Percentiles rank a stretch among this genome's conserved stretches.
Conservation (phyloP, 2,113 vertebrate genomes). For the Falco punctatus region DNA sequence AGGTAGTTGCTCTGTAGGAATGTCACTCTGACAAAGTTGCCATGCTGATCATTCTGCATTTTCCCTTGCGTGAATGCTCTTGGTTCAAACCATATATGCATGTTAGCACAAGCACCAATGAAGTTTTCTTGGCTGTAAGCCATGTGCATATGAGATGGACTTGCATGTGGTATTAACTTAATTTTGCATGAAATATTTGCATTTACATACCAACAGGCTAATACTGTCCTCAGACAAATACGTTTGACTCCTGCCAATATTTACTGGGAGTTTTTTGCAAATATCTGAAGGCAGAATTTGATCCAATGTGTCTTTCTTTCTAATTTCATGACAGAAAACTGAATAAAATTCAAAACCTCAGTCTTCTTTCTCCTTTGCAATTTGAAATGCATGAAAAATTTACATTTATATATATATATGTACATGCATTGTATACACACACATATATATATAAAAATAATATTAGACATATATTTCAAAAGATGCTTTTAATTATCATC, state of each 20-base stretch:
- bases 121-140: conserved; percentile 63
- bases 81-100: conserved; percentile 73
- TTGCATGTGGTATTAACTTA: conserved; percentile 78
- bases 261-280: neutral
- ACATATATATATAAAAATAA: neutral
- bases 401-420: conserved; percentile 24
- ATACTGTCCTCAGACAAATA: conserved; percentile 14
- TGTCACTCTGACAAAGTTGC: conserved; percentile 58
- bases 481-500: neutral
- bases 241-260: conserved; percentile 12
- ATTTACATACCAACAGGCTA: conserved; percentile 57
- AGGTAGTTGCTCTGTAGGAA: conserved; percentile 73
- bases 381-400: conserved; percentile 22
- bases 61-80: conserved; percentile 72
- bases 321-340: conserved; percentile 62
- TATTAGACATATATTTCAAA: conserved; percentile 31
- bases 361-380: conserved; percentile 38
- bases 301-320: conserved; percentile 48
- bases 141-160: conserved; percentile 68
- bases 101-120: conserved; percentile 70
- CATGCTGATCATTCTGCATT: conserved; percentile 72
- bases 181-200: conserved; percentile 85
- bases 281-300: conserved; percentile 18
- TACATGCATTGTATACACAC: neutral
- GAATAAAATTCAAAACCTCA: conserved; percentile 43